Evolutionary conservation across 2,888 invertebrate species (phyloP), one percentile per base, ranked within the genome.

Genomic region (Plebejus argus): DNA sequence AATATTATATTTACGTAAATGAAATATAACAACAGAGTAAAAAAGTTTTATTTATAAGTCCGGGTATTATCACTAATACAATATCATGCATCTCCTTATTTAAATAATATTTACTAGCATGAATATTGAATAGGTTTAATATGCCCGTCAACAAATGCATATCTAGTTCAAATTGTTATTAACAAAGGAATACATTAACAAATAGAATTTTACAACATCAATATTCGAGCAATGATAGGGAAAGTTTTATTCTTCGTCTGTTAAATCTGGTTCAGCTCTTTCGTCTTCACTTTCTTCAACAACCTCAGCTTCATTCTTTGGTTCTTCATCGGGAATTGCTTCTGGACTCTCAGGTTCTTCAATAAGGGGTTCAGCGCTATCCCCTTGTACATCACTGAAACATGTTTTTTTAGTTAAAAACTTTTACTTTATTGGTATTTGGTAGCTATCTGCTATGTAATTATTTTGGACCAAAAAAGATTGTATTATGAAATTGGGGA

Each of bases 291-390:
- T 93, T 82, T 86, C 88, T 78, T 94, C 94, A 35, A 86, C 89
- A n/a, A 84, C 87, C 23, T 88, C 89, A n/a, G 86, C 82, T 39
- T 85, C 86, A 45, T 83, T 86, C 35, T 84, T 83, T 15, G 86
- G 86, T 77, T 89, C 77, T 56, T 77, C 58, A 4, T 71, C 90
- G 15, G 87, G 83, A 39, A 85, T 87, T 18, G 85, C 88, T 81
- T 91, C 91, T 18, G 94, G 94, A 20, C 93, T 90, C 81, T 87
- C 90, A 1, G 94, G 94, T 83, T 95, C 95, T 83, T 95, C 95
- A 3, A 94, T 90, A 23, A 94, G 88, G 18, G 94, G 94, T 83
- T 92, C 88, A 4, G 88, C 83, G 79, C 91, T 91, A 33, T 89
- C 91, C 70, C 86, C 89, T 77, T 86, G 85, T 58, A 87, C 83